Percentiles rank a stretch among this genome's conserved stretches.
phyloP scores from a whole-genome alignment of 1,140 invertebrate genomes.

The Zophobas atratus region DNA sequence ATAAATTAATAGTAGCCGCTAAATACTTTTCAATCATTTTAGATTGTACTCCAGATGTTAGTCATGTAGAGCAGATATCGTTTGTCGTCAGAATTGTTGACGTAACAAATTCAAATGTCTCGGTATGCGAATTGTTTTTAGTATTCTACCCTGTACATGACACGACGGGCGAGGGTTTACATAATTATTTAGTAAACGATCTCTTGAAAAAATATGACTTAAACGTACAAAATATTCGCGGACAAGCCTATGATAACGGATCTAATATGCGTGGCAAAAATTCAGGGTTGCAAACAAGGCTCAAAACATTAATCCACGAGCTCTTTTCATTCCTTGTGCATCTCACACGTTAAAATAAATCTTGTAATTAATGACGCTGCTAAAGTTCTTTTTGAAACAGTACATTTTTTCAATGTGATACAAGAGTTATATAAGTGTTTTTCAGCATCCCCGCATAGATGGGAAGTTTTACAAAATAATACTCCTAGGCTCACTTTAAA shows the following conservation, averaged over 20 bases:
- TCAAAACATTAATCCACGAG: slow-evolving; percentile 56
- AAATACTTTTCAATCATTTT: slow-evolving; percentile 55
- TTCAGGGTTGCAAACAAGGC: slow-evolving; percentile 53
- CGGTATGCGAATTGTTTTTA: slow-evolving; percentile 51
- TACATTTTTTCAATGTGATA: slow-evolving; percentile 58
- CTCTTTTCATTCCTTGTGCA: slow-evolving; percentile 56
- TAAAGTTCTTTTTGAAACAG: slow-evolving; percentile 47
- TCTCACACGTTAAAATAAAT: slow-evolving; percentile 45
- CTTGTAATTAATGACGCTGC: slow-evolving; percentile 57
- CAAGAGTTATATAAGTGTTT: slow-evolving; percentile 62
- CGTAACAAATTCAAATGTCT: slow-evolving; percentile 27
- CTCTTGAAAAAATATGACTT: slow-evolving; percentile 33
- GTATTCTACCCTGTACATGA: slow-evolving; percentile 44
- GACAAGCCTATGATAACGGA: slow-evolving; percentile 65
- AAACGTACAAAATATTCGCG: slow-evolving; percentile 59
- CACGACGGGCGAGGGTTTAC: slow-evolving; percentile 51
- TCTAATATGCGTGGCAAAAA: slow-evolving; percentile 63
- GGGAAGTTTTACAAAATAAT: slow-evolving; percentile 59
- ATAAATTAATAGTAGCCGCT: slow-evolving; percentile 24
- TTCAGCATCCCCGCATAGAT: slow-evolving; percentile 61
- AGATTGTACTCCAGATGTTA: slow-evolving; percentile 55
- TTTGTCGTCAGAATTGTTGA: slow-evolving; percentile 47
- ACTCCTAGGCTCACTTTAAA: slow-evolving; percentile 61
- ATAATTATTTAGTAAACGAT: slow-evolving; percentile 39
- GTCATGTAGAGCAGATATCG: slow-evolving; percentile 52